Conservation (phyloP, 2,888 invertebrate species). For the Drosophila subsilvestris region DNA sequence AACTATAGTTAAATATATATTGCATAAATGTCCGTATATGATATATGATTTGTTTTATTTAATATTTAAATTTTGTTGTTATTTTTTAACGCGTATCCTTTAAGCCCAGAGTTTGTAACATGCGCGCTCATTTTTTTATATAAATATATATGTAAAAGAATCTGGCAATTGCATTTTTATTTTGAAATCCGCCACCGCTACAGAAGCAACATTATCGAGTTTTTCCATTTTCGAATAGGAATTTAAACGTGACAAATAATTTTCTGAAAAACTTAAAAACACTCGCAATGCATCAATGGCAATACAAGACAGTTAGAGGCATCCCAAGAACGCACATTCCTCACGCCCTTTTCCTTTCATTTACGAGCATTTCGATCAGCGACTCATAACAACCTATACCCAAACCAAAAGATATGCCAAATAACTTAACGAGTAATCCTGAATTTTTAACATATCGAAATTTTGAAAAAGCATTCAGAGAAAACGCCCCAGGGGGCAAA, state of each 20-base stretch:
- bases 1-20: constrained; percentile 41
- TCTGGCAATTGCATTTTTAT: constrained; percentile 48
- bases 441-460: constrained; percentile 83
- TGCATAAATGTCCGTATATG: constrained; percentile 32
- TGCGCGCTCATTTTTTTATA: constrained; percentile 75
- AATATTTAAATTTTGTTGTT: constrained; percentile 80
- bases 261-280: constrained; percentile 54
- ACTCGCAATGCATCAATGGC: constrained; percentile 50
- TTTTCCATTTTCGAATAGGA: constrained; percentile 65
- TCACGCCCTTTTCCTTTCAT: constrained; percentile 32
- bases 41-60: constrained; percentile 74
- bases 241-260: constrained; percentile 78
- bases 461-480: constrained; percentile 55
- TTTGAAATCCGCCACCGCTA: constrained; percentile 28
- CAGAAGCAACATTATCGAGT: constrained; percentile 18
- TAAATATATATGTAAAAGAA: constrained; percentile 71
- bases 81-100: constrained; percentile 72
- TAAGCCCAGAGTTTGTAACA: constrained; percentile 78
- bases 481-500: constrained; percentile 52
- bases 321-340: constrained; percentile 51
- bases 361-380: constrained; percentile 20
- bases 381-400: constrained; percentile 22
- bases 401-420: constrained; percentile 74
- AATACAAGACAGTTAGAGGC: constrained; percentile 31
- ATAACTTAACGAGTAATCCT: constrained; percentile 71